Evolutionary conservation across 2,113 vertebrate genomes (phyloP).

Genomic region (Mungos mungo): DNA sequence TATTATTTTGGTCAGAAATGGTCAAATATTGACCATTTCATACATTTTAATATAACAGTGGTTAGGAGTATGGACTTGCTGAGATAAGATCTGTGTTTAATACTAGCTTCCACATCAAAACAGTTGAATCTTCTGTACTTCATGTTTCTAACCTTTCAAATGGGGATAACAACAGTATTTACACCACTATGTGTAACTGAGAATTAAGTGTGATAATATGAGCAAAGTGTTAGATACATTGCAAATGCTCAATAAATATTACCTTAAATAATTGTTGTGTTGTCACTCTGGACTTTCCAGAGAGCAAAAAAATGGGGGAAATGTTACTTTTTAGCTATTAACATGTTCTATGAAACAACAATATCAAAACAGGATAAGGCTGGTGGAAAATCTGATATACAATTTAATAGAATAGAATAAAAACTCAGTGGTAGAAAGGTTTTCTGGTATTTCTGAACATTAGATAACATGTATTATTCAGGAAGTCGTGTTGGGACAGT

Average conservation of each 20-base stretch:
- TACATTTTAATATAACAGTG: not conserved
- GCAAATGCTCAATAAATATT: conserved; percentile 19
- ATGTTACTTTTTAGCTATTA: conserved; percentile 6
- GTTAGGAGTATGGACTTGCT: not conserved
- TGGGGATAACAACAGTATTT: not conserved
- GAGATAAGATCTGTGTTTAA: not conserved
- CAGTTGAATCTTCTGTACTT: not conserved
- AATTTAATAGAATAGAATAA: conserved; percentile 37
- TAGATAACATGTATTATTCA: not conserved
- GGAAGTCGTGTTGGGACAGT: not conserved
- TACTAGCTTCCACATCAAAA: not conserved
- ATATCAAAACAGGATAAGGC: conserved; percentile 52
- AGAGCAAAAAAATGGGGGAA: not conserved
- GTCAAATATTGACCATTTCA: not conserved
- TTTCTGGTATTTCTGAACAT: conserved; percentile 41
- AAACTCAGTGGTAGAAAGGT: not conserved
- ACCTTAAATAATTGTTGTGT: not conserved
- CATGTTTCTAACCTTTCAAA: conserved; percentile 4
- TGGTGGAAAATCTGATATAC: not conserved
- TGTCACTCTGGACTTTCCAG: conserved; percentile 6
- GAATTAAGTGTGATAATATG: not conserved
- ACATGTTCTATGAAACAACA: conserved; percentile 44
- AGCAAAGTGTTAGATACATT: not conserved
- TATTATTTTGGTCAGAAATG: conserved; percentile 24
- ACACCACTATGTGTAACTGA: not conserved